phyloP scores from a whole-genome alignment of 2,113 vertebrate genomes.

The Daboia siamensis region DNA sequence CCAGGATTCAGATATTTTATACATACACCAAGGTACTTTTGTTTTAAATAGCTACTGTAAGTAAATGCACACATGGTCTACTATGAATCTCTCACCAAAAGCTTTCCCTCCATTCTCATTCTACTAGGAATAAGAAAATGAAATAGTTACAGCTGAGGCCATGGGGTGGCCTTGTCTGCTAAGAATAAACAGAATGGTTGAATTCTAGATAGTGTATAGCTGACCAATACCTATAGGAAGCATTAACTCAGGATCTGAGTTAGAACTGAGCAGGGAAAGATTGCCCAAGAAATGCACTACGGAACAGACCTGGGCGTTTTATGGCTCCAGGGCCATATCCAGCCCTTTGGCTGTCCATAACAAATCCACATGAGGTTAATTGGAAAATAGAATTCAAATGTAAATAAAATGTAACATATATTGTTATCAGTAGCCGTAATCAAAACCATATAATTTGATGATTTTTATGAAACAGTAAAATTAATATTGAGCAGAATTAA shows the following conservation, averaged over 20 bases:
- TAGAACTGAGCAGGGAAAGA: background rate
- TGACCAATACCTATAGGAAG: background rate
- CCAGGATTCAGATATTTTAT: constrained; percentile 61
- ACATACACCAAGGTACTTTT: constrained; percentile 56
- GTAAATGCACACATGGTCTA: constrained; percentile 29
- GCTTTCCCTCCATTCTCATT: constrained; percentile 48
- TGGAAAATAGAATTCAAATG: background rate
- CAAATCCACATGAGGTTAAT: background rate
- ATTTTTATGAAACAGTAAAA: background rate
- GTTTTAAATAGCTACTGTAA: constrained; percentile 26
- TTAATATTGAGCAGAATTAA: background rate
- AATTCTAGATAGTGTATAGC: background rate
- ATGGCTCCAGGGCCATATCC: background rate
- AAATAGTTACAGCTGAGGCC: background rate
- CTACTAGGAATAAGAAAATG: background rate
- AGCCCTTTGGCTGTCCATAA: background rate
- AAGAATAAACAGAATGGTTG: background rate
- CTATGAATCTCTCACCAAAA: constrained; percentile 59
- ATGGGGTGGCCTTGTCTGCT: background rate
- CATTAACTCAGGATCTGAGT: background rate
- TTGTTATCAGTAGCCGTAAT: background rate
- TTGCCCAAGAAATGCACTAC: background rate
- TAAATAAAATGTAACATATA: background rate
- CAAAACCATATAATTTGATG: background rate
- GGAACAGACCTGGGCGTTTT: background rate